Percentiles rank a stretch among this genome's conserved stretches.
Conservation (phyloP, 2,888 invertebrate species). For the Pemphredon lugubris region DNA sequence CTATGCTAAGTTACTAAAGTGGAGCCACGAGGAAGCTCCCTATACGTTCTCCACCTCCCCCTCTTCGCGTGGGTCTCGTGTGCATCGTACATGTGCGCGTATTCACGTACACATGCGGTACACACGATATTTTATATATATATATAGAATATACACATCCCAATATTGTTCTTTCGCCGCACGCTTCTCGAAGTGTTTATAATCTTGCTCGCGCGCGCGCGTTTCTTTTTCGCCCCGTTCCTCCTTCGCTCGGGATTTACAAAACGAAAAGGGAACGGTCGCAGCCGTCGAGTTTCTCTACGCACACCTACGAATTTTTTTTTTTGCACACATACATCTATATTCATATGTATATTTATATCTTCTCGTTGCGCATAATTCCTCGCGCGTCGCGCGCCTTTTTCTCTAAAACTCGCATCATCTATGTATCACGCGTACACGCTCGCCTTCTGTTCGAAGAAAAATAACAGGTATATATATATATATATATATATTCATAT, state of each 20-base stretch:
- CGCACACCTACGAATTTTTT: constrained; percentile 8
- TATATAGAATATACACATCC: neutral
- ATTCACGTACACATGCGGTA: constrained; percentile 3
- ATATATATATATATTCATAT: constrained; percentile 45
- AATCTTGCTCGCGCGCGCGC: neutral
- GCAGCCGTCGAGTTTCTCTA: constrained; percentile 12
- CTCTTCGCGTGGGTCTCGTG: constrained; percentile 12
- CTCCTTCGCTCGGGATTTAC: neutral
- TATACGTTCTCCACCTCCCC: constrained; percentile 30
- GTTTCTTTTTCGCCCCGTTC: neutral
- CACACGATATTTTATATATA: too few species aligned
- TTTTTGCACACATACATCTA: constrained; percentile 30
- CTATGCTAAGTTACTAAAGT: constrained; percentile 7
- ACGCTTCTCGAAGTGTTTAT: neutral
- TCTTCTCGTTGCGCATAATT: constrained; percentile 36
- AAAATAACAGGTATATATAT: constrained; percentile 66
- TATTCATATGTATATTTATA: constrained; percentile 56
- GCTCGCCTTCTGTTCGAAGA: constrained; percentile 60
- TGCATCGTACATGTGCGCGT: constrained; percentile 14
- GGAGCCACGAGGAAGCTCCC: constrained; percentile 11
- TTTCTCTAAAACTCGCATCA: constrained; percentile 19
- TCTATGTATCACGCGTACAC: constrained; percentile 51
- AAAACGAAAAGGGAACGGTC: neutral
- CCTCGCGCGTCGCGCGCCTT: constrained; percentile 29
- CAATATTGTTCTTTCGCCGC: constrained; percentile 11